A percentile compares a stretch with the other conserved stretches of the same genome.
Conservation (phyloP, 2,888 invertebrate genomes). For the Lucinisca nassula region DNA sequence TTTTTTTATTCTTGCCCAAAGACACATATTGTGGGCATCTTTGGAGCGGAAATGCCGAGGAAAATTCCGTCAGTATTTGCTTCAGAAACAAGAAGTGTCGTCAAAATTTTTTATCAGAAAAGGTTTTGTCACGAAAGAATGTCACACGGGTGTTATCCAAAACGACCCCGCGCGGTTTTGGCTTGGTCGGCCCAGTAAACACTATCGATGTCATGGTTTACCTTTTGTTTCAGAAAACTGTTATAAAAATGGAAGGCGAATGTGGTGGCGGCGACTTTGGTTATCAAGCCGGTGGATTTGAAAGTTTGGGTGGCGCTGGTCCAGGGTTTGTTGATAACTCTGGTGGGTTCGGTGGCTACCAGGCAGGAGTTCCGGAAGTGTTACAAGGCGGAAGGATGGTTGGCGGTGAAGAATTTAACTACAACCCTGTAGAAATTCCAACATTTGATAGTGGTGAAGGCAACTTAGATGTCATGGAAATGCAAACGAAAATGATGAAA, state of each 20-base stretch:
- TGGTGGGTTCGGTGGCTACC: not conserved
- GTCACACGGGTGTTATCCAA: too few species aligned
- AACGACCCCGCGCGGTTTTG: too few species aligned
- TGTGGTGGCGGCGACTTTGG: not conserved
- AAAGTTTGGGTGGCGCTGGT: not conserved
- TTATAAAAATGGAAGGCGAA: not conserved
- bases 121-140: too few species aligned
- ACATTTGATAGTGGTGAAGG: not conserved
- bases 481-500: slow-evolving; percentile 1
- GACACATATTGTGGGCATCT: too few species aligned
- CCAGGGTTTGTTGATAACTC: not conserved
- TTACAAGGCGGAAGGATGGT: not conserved
- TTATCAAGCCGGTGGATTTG: not conserved
- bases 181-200: too few species aligned
- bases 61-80: too few species aligned
- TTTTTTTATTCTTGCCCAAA: too few species aligned
- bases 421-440: not conserved
- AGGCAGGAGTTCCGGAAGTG: not conserved
- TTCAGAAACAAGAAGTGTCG: too few species aligned
- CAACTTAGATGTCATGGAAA: not conserved
- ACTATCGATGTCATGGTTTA: too few species aligned
- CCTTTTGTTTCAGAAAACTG: too few species aligned
- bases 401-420: not conserved
- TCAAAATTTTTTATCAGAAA: too few species aligned
- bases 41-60: too few species aligned